phyloP scores from a whole-genome alignment of 2,113 vertebrate genomes.

The Leptosomus discolor region DNA sequence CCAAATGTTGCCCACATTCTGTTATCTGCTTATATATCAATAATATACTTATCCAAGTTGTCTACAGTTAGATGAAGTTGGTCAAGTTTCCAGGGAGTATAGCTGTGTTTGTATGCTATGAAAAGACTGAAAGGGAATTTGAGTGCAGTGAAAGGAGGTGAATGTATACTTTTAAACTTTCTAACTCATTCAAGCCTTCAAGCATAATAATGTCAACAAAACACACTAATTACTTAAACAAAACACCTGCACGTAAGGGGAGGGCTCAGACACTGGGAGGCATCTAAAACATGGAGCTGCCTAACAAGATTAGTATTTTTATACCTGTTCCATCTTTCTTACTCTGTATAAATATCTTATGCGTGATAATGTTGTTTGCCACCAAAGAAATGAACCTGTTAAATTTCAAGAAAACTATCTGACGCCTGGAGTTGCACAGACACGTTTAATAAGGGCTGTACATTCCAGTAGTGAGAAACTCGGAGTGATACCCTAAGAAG shows the following conservation, averaged over 20 bases:
- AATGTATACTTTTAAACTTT: neutral
- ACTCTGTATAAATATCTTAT: neutral
- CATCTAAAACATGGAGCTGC: neutral
- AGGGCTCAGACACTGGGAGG: neutral
- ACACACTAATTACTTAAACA: neutral
- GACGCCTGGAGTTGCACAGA: constrained; percentile 15
- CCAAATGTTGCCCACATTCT: neutral
- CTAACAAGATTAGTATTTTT: neutral
- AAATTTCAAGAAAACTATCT: constrained; percentile 20
- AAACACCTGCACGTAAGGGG: neutral
- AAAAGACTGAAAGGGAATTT: neutral
- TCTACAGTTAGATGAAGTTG: neutral
- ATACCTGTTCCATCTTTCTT: neutral
- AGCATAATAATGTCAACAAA: neutral
- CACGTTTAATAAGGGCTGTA: constrained; percentile 35
- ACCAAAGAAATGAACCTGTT: constrained; percentile 39
- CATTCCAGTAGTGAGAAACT: neutral
- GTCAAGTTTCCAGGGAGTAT: neutral
- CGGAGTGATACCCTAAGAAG: neutral
- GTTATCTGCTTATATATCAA: neutral
- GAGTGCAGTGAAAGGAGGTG: neutral
- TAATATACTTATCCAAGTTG: neutral
- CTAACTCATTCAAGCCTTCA: neutral
- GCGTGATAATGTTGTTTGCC: neutral
- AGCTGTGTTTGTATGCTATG: neutral